Evolutionary conservation across 1,140 invertebrate species (phyloP).

Genomic region (Parapsyche elsis): DNA sequence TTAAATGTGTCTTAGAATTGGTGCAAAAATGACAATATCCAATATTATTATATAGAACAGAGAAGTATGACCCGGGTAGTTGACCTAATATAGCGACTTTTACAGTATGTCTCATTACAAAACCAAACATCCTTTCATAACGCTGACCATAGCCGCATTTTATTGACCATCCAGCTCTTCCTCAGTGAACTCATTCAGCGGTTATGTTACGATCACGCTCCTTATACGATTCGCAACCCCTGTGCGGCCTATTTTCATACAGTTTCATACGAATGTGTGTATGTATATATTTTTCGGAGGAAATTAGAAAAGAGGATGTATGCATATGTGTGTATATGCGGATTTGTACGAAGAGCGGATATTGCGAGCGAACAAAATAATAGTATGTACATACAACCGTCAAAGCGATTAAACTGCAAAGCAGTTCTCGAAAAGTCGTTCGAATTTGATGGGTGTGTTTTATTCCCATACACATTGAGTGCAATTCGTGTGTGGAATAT

Average conservation of each 20-base stretch:
- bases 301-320: too few species aligned
- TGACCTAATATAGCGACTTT: background rate
- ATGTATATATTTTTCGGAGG: too few species aligned
- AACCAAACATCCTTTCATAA: constrained; percentile 25
- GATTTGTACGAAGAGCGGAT: background rate
- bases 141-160: constrained; percentile 29
- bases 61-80: background rate
- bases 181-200: background rate
- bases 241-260: background rate
- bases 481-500: background rate
- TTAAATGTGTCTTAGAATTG: too few species aligned
- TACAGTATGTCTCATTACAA: constrained; percentile 14
- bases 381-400: background rate
- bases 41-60: background rate
- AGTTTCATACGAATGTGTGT: too few species aligned
- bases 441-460: background rate
- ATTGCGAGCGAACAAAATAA: background rate
- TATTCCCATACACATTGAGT: background rate
- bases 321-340: too few species aligned
- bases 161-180: constrained; percentile 29
- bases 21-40: too few species aligned
- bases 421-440: too few species aligned
- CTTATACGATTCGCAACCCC: background rate
- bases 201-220: background rate
- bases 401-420: too few species aligned